Base-by-base conservation (phyloP, 2,797 vertebrate species). In the Spondyliosoma cantharus region DNA sequence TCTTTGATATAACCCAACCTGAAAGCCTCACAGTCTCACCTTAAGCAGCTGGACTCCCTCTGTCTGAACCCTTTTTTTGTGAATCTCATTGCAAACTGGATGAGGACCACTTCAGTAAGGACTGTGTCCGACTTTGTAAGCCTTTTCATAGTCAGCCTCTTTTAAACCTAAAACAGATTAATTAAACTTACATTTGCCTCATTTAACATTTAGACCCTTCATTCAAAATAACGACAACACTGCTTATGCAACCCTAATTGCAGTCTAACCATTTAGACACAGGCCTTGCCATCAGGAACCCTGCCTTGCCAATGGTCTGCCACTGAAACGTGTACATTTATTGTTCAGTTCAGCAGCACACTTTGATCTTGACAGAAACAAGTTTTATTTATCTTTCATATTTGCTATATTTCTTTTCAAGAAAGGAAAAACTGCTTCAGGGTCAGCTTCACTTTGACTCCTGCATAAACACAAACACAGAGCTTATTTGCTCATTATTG, bases 1-100 rank as follows among this genome's bases (percentile, higher is more conserved):
- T 24, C 45, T 85, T 85, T 80, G 70, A 80, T 75, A 74, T 66
- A 71, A 82, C 17, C 14, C 42, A 73, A 68, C 20, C 53, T 69
- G 52, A 80, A 68, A 76, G 49, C 70, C 58, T 11, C 25, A 45
- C 49, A 53, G 63, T 72, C 64, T 81, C 71, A 67, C 70, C 32
- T 62, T 45, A 32, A 81, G 81, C 72, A 54, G 72, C 22, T 58
- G 65, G 71, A 87, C 25, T n/a, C 61, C 61, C 64, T 82, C 20
- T 17, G 5, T 82, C 57, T 87, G 43, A 57, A 32, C 22, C 37
- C 16, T 27, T 50, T 74, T 32, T 76, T 46, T 48, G 32, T 24
- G 14, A 54, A 67, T 63, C 46, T 71, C 50, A 54, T 61, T 27
- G 42, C 60, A 54, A 32, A 4, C 2, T 20, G 22, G 29, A 50